Evolutionary conservation across 2,888 invertebrate genomes (phyloP).

Genomic region (Plagodis dolabraria): DNA sequence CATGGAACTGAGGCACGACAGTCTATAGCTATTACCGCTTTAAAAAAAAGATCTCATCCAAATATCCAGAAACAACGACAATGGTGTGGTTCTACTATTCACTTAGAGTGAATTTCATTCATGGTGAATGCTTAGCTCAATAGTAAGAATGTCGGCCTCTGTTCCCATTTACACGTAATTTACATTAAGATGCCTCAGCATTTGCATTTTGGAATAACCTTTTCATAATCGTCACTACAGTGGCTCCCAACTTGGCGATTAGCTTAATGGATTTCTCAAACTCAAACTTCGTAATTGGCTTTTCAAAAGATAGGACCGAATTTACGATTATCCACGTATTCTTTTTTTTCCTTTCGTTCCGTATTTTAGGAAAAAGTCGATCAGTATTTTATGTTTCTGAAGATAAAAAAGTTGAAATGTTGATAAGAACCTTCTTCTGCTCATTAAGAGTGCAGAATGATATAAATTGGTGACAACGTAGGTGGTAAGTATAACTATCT

Average conservation of each 20-base stretch:
- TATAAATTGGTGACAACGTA: constrained; percentile 7
- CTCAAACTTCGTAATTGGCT: constrained; percentile 73
- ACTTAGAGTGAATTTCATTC: neutral
- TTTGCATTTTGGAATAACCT: constrained; percentile 78
- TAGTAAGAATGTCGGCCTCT: constrained; percentile 62
- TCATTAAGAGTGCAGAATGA: constrained; percentile 30
- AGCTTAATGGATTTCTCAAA: constrained; percentile 80
- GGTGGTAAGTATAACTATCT: neutral
- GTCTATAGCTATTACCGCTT: too few relatives aligned
- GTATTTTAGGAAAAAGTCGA: constrained; percentile 21
- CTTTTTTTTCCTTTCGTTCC: constrained; percentile 42
- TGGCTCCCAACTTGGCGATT: constrained; percentile 74
- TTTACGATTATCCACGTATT: constrained; percentile 56
- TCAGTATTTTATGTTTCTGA: constrained; percentile 22
- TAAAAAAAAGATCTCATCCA: too few relatives aligned
- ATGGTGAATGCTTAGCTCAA: constrained; percentile 24
- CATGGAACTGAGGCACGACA: too few relatives aligned
- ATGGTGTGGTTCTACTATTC: neutral
- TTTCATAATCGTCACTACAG: constrained; percentile 78
- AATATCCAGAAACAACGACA: too few relatives aligned
- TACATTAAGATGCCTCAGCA: constrained; percentile 74
- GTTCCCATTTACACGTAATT: constrained; percentile 76
- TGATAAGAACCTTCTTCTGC: constrained; percentile 20
- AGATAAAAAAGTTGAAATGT: constrained; percentile 18
- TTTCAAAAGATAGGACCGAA: constrained; percentile 70